Conservation (phyloP, 2,797 vertebrate species). For the Crotalus adamanteus region DNA sequence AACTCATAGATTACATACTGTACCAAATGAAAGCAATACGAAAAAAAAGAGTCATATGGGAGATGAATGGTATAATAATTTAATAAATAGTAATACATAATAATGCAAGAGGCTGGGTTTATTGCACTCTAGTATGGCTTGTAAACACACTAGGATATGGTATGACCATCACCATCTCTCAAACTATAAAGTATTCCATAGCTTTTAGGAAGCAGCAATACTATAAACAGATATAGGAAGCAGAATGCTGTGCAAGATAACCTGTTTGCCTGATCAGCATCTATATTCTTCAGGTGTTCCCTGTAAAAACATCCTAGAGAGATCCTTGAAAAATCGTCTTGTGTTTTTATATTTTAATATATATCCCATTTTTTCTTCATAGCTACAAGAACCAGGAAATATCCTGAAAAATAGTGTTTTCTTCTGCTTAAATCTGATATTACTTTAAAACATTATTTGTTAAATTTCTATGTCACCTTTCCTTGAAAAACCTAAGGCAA, state of each 20-base stretch:
- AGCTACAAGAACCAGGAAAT: background rate
- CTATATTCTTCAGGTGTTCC: background rate
- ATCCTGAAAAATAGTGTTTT: background rate
- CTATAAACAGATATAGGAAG: background rate
- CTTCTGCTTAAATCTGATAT: background rate
- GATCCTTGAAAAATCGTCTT: background rate
- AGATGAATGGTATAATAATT: background rate
- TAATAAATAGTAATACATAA: background rate
- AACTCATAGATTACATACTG: background rate
- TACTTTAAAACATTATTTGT: background rate
- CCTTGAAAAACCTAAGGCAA: background rate
- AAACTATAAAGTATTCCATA: background rate
- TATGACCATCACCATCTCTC: background rate
- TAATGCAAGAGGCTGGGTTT: background rate
- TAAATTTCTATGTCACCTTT: background rate
- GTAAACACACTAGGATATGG: background rate
- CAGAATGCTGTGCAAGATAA: background rate
- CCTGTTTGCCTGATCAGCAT: background rate
- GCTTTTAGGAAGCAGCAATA: background rate
- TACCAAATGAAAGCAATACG: background rate
- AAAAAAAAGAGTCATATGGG: background rate
- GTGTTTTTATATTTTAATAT: background rate
- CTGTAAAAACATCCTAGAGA: background rate
- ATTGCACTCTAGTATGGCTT: background rate
- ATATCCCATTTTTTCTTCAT: background rate